These are phyloP conservation scores for Rhinoderma darwinii DNA, from an alignment of 2,113 vertebrate genomes.

Conservation along the genomic window DNA sequence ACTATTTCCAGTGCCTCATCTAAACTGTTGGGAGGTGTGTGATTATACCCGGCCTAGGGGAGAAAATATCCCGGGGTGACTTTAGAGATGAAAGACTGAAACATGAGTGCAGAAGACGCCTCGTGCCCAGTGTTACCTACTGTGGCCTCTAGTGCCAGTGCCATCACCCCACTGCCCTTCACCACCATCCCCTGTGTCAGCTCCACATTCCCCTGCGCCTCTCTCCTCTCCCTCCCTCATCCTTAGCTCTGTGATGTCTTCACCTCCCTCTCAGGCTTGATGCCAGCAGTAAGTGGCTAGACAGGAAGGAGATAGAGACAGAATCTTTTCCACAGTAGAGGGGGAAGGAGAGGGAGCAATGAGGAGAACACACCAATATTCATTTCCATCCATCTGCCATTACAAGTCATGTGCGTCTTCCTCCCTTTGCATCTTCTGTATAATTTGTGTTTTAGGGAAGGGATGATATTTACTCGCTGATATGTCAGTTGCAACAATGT, in stretches of 20 bases:
- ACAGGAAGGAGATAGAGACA: constrained; percentile 54
- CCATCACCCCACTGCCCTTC: not conserved
- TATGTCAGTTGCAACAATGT: not conserved
- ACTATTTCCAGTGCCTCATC: too few relatives aligned
- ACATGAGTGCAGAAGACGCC: too few relatives aligned
- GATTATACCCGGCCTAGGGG: too few relatives aligned
- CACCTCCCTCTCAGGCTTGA: constrained; percentile 33
- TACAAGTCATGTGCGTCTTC: not conserved
- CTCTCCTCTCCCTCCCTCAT: constrained; percentile 12
- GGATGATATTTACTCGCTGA: not conserved
- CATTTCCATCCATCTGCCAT: not conserved
- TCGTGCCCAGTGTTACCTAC: too few relatives aligned
- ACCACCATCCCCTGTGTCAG: too few relatives aligned
- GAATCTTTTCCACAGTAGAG: constrained; percentile 33
- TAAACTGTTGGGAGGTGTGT: too few relatives aligned
- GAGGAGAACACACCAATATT: not conserved
- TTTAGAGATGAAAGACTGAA: too few relatives aligned
- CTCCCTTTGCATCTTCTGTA: not conserved
- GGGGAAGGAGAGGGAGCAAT: constrained; percentile 34
- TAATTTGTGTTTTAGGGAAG: not conserved
- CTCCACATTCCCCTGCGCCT: not conserved
- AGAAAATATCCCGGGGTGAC: too few relatives aligned
- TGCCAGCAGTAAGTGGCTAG: constrained; percentile 36
- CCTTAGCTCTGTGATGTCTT: not conserved
- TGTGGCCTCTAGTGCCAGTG: too few relatives aligned